phyloP scores from a whole-genome alignment of 2,888 invertebrate genomes.

The Meta bourneti region DNA sequence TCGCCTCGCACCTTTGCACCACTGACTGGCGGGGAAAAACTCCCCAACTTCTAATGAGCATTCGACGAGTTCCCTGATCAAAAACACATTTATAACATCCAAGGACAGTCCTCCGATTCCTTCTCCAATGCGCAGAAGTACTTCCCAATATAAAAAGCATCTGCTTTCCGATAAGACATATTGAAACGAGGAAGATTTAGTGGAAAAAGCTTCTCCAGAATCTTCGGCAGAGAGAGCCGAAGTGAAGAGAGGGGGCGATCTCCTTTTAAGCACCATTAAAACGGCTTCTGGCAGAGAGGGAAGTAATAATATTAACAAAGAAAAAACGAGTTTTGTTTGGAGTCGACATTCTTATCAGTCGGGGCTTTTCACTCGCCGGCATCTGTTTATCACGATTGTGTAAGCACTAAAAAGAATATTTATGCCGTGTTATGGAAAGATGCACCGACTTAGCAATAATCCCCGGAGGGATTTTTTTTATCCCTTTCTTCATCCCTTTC shows the following conservation, averaged over 20 bases:
- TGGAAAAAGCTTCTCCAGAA: slow-evolving; percentile 72
- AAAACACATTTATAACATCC: slow-evolving; percentile 43
- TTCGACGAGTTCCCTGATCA: slow-evolving; percentile 38
- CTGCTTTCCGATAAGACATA: slow-evolving; percentile 68
- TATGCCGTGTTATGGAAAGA: slow-evolving; percentile 71
- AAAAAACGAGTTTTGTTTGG: slow-evolving; percentile 59
- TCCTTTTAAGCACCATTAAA: slow-evolving; percentile 75
- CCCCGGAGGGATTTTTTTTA: slow-evolving; percentile 62
- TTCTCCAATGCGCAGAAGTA: not conserved
- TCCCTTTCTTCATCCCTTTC: slow-evolving; percentile 22
- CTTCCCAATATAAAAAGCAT: slow-evolving; percentile 4
- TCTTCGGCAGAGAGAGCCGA: slow-evolving; percentile 58
- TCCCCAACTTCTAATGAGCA: slow-evolving; percentile 43
- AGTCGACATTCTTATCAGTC: slow-evolving; percentile 66
- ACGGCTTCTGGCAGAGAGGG: slow-evolving; percentile 59
- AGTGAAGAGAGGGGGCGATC: slow-evolving; percentile 27
- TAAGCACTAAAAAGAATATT: slow-evolving; percentile 76
- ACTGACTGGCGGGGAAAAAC: not conserved
- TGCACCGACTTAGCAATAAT: slow-evolving; percentile 68
- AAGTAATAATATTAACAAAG: slow-evolving; percentile 33
- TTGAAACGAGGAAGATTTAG: slow-evolving; percentile 75
- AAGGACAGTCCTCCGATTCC: slow-evolving; percentile 8
- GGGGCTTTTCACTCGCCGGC: slow-evolving; percentile 35
- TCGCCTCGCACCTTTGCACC: not conserved
- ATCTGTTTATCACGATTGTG: slow-evolving; percentile 75